These are phyloP conservation scores for Pseudochirops cupreus DNA, from an alignment of 2,797 vertebrate species.

Conservation along the genomic window DNA sequence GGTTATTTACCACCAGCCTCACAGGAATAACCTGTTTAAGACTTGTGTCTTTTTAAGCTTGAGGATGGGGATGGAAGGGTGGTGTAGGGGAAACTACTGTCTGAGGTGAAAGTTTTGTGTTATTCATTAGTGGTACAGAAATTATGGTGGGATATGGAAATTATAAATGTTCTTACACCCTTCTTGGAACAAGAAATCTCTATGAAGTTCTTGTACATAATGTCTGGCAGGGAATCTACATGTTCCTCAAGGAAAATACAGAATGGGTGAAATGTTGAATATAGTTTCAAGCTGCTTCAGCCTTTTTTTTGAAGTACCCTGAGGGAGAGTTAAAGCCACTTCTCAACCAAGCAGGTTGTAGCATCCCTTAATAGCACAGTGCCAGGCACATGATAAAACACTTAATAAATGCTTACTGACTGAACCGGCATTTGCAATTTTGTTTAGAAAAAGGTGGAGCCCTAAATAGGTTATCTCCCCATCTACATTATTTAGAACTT, in stretches of 20 bases:
- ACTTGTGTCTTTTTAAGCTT: slow-evolving; percentile 47
- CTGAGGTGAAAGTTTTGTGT: background rate
- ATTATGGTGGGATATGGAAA: background rate
- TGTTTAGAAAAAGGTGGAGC: slow-evolving; percentile 36
- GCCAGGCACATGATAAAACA: background rate
- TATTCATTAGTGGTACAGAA: background rate
- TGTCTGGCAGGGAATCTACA: background rate
- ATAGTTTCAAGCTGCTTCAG: background rate
- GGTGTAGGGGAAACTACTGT: slow-evolving; percentile 60
- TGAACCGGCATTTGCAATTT: background rate
- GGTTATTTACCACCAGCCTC: slow-evolving; percentile 69
- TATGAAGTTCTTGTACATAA: background rate
- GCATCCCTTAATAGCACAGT: background rate
- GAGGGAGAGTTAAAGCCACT: slow-evolving; percentile 30
- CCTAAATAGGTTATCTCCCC: background rate
- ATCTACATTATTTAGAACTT: background rate
- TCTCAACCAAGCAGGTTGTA: background rate
- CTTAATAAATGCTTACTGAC: background rate
- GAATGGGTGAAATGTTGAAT: background rate
- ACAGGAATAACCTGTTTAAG: slow-evolving; percentile 80
- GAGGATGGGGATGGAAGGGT: slow-evolving; percentile 67
- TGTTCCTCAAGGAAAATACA: background rate
- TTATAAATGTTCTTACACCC: background rate
- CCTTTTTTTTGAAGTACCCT: slow-evolving; percentile 15
- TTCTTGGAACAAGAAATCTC: background rate